Percentiles rank a stretch among this genome's conserved stretches.
phyloP scores from a whole-genome alignment of 2,888 invertebrate species.

The Mythimna albipuncta region DNA sequence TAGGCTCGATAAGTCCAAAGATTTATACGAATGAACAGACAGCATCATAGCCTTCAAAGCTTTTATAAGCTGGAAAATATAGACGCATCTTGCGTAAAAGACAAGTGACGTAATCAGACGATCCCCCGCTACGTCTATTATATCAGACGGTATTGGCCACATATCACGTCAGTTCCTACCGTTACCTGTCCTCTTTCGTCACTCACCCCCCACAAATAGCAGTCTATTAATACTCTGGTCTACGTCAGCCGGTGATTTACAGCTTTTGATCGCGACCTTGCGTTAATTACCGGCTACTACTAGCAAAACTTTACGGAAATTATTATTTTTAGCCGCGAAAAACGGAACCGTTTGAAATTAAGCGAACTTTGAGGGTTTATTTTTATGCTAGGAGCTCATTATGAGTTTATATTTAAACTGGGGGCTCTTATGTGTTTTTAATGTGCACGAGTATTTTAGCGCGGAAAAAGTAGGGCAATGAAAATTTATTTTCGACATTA shows the following conservation, averaged over 20 bases:
- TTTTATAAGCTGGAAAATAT: constrained; percentile 2
- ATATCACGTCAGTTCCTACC: constrained; percentile 31
- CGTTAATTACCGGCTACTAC: constrained; percentile 62
- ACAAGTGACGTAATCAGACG: constrained; percentile 30
- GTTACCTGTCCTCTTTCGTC: constrained; percentile 58
- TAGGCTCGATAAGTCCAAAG: neutral
- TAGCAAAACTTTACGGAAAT: constrained; percentile 63
- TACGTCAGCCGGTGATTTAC: constrained; percentile 71
- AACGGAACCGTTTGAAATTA: constrained; percentile 48
- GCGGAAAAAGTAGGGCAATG: neutral
- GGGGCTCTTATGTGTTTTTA: constrained; percentile 28
- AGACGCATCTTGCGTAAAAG: constrained; percentile 30
- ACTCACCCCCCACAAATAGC: constrained; percentile 65
- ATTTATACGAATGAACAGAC: too few species aligned
- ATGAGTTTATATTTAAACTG: constrained; percentile 41
- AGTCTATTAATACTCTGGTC: constrained; percentile 71
- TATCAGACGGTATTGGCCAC: constrained; percentile 13
- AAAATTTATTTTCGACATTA: constrained; percentile 4
- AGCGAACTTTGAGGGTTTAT: constrained; percentile 26
- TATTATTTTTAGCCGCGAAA: constrained; percentile 53
- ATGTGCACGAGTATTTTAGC: constrained; percentile 10
- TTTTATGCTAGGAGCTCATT: constrained; percentile 31
- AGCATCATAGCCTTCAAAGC: constrained; percentile 6
- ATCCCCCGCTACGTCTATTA: constrained; percentile 29
- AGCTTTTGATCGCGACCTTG: constrained; percentile 70